phyloP scores from a whole-genome alignment of 1,140 invertebrate species.

The Philopotamus ludificatus region DNA sequence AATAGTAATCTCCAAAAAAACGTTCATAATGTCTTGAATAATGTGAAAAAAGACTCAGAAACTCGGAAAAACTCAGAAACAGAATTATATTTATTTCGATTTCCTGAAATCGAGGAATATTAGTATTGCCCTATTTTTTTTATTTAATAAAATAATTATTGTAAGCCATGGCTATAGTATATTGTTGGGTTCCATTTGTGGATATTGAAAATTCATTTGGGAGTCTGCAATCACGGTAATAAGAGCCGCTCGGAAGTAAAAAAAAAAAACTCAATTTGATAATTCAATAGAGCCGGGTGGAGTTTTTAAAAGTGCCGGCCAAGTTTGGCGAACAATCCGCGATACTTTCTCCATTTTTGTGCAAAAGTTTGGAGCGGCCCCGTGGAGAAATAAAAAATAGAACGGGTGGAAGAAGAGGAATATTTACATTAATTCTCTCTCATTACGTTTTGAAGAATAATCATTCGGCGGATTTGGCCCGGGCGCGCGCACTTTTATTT shows the following conservation, averaged over 20 bases:
- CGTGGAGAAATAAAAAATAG: neutral
- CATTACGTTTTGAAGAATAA: conserved; percentile 61
- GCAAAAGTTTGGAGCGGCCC: conserved; percentile 55
- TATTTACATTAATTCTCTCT: conserved; percentile 60
- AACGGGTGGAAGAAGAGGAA: conserved; percentile 56
- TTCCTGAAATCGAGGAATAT: too few relatives aligned
- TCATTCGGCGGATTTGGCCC: conserved; percentile 53
- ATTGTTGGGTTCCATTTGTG: too few relatives aligned
- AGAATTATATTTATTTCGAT: too few relatives aligned
- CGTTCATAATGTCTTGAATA: too few relatives aligned
- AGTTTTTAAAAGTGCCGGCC: neutral
- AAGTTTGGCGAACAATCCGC: conserved; percentile 23
- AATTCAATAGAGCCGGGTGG: conserved; percentile 10
- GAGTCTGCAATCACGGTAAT: conserved; percentile 1
- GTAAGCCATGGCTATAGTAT: too few relatives aligned
- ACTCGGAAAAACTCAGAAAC: too few relatives aligned
- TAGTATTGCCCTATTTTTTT: too few relatives aligned
- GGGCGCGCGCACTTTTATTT: conserved; percentile 56
- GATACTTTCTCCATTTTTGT: conserved; percentile 52
- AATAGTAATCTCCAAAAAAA: too few relatives aligned
- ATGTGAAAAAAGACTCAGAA: too few relatives aligned
- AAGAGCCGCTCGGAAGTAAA: neutral
- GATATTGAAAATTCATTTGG: neutral
- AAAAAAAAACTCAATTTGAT: conserved; percentile 20
- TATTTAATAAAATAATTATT: too few relatives aligned